phyloP scores from a whole-genome alignment of 2,888 invertebrate species.

The Meteorus cinctellus region DNA sequence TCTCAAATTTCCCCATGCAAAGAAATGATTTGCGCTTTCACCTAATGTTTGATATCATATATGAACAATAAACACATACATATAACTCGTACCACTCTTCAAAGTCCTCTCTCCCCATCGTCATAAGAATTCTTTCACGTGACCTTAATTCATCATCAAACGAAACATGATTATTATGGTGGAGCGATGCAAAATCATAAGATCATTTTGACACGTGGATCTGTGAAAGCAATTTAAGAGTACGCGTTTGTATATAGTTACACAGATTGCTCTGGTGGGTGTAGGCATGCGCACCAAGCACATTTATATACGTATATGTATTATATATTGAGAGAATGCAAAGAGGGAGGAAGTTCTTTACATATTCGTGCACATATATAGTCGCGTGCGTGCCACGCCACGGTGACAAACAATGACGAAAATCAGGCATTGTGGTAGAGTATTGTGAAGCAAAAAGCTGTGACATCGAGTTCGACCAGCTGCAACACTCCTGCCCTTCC shows the following conservation, averaged over 20 bases:
- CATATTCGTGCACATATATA: slow-evolving; percentile 31
- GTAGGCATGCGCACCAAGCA: slow-evolving; percentile 43
- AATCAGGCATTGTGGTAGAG: slow-evolving; percentile 71
- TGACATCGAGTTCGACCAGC: slow-evolving; percentile 70
- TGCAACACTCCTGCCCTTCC: slow-evolving; percentile 58
- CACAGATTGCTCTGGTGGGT: slow-evolving; percentile 34
- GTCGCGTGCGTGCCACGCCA: slow-evolving; percentile 63
- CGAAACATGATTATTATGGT: slow-evolving; percentile 31
- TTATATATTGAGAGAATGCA: slow-evolving; percentile 18
- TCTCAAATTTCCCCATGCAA: no score
- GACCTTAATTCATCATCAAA: slow-evolving; percentile 31
- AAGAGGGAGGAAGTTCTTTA: slow-evolving; percentile 4
- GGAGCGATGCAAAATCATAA: slow-evolving; percentile 18
- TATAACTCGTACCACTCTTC: neutral
- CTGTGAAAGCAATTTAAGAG: slow-evolving; percentile 32
- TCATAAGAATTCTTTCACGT: slow-evolving; percentile 9
- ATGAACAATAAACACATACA: neutral
- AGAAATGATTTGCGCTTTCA: neutral
- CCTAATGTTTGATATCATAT: no score
- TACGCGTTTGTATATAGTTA: slow-evolving; percentile 27
- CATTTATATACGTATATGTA: slow-evolving; percentile 34
- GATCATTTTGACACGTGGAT: slow-evolving; percentile 27
- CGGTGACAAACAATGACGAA: slow-evolving; percentile 67
- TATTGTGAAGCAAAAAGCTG: slow-evolving; percentile 69
- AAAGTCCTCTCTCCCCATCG: neutral